These are phyloP conservation scores for Gadus macrocephalus DNA, from an alignment of 2,113 vertebrate species.

Conservation along the genomic window DNA sequence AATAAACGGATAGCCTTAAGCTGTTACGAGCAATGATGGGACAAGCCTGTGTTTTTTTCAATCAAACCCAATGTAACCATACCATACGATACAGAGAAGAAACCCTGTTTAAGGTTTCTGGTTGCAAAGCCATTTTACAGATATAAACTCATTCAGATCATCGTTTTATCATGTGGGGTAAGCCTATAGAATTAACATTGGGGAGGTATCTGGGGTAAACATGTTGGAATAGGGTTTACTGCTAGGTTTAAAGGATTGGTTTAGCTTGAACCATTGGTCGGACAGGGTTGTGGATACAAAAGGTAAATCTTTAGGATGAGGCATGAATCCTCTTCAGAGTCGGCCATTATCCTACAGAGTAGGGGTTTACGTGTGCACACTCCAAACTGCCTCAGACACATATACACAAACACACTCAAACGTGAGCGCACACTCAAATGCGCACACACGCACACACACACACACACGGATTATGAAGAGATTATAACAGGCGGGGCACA, in stretches of 20 bases:
- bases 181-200: not conserved
- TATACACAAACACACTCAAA: not conserved
- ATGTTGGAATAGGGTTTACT: not conserved
- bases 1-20: too few relatives aligned
- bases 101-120: too few relatives aligned
- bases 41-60: too few relatives aligned
- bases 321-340: constrained; percentile 55
- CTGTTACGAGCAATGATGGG: too few relatives aligned
- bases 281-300: constrained; percentile 26
- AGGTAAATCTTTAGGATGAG: constrained; percentile 32
- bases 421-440: constrained; percentile 1
- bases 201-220: not conserved
- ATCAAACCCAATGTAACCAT: too few relatives aligned
- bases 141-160: not conserved
- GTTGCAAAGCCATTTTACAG: constrained; percentile 10
- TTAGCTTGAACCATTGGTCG: constrained; percentile 11
- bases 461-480: constrained; percentile 54
- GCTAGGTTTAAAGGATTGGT: constrained; percentile 29
- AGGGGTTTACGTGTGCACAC: constrained; percentile 1
- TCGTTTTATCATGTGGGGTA: not conserved
- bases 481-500: constrained; percentile 59
- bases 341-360: constrained; percentile 35
- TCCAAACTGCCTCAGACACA: not conserved
- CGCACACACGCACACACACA: constrained; percentile 1
- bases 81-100: too few relatives aligned